Conservation (phyloP, 2,113 vertebrate genomes). For the Nipponia nippon region DNA sequence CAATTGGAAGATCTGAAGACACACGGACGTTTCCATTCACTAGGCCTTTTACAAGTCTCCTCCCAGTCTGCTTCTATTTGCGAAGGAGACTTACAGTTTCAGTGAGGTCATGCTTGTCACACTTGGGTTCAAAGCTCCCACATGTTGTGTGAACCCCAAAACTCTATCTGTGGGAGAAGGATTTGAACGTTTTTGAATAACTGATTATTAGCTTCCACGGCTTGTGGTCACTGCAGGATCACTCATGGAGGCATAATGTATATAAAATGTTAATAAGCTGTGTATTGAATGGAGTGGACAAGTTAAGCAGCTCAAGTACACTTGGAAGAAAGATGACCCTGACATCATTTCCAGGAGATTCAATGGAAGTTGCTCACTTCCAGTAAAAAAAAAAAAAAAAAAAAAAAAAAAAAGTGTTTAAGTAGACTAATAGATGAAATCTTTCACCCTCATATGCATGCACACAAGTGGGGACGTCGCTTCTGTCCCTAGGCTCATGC, state of each 20-base stretch:
- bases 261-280: slow-evolving; percentile 52
- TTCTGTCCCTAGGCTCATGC: neutral
- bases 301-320: slow-evolving; percentile 36
- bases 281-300: slow-evolving; percentile 29
- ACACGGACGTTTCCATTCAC: neutral
- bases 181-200: slow-evolving; percentile 2
- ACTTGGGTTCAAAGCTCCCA: slow-evolving; percentile 20
- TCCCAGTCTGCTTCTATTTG: neutral
- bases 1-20: neutral
- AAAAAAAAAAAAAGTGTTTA: neutral
- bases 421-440: neutral
- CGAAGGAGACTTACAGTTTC: neutral
- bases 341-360: slow-evolving; percentile 17
- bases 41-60: neutral
- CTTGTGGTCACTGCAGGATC: neutral
- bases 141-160: neutral
- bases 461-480: neutral
- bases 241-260: neutral
- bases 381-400: neutral
- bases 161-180: neutral
- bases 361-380: slow-evolving; percentile 17
- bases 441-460: slow-evolving; percentile 1
- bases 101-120: neutral
- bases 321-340: slow-evolving; percentile 40
- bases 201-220: neutral